Base-by-base conservation (phyloP, 2,797 vertebrate genomes). In the Enteromius mattozi region DNA sequence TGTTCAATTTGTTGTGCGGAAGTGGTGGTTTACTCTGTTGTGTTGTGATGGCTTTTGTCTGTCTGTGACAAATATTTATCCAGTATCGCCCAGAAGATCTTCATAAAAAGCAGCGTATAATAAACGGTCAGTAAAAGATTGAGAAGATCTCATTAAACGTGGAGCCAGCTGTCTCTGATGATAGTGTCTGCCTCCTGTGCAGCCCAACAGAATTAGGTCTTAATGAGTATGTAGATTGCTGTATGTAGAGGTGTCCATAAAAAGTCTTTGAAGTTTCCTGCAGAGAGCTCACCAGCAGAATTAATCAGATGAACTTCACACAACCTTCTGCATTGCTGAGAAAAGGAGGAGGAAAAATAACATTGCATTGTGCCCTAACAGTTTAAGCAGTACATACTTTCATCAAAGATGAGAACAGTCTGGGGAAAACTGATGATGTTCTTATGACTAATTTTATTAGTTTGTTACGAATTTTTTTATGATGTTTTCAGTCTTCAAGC, bases 291-390 rank as follows among this genome's bases (percentile, higher is more conserved):
- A 61, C 68, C 77, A 75, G 61, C 69, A 83, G 76, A 80, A 83
- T 83, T 80, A 79, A 83, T 86, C 85, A 83, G 77, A 75, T 86
- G 85, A 86, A 83, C 85, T 86, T 86, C 77, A 83, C 47, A 21
- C 77, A 83, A 80, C 81, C 76, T 59, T 74, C 70, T 79, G 82
- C 69, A 19, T 16, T 24, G 59, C 59, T 51, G 51, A 56, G 27
- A 59, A n/a, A 45, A 37, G 42, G 21, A 66, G 45, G 42, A 79
- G 76, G 24, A 49, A 49, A 27, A 14, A 51, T n/a, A 66, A 5
- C 27, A n/a, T 65, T 40, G 33, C 47, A 42, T 66, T 51, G 59
- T 37, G 81, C 71, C 9, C 35, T 6, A 8, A 54, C 21, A 33
- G 17, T 78, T 51, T 54, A 59, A 59, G 16, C 10, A 21, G 42